A percentile compares a stretch with the other conserved stretches of the same genome.
Evolutionary conservation across 2,113 vertebrate species (phyloP).

Genomic region (Oophaga pumilio): DNA sequence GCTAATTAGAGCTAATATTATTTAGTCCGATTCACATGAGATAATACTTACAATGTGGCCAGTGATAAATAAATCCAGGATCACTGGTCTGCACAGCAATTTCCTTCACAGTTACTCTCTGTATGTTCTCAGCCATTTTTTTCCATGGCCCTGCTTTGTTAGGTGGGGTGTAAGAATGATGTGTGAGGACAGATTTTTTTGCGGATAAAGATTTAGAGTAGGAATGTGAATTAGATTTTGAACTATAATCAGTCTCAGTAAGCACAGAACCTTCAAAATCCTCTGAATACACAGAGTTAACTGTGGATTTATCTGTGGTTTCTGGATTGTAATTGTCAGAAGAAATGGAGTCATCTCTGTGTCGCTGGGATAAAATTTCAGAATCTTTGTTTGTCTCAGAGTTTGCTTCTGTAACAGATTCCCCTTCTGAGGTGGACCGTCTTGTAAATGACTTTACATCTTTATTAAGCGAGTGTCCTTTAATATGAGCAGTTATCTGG

Average conservation of each 20-base stretch:
- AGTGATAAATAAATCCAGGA: slow-evolving; percentile 56
- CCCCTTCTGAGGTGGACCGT: neutral
- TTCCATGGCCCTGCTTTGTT: neutral
- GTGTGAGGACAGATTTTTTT: neutral
- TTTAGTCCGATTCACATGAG: no score
- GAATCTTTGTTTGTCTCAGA: neutral
- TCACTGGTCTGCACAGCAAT: slow-evolving; percentile 76
- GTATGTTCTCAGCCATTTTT: accelerated
- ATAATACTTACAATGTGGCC: slow-evolving; percentile 73
- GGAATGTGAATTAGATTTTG: neutral
- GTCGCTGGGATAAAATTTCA: slow-evolving; percentile 75
- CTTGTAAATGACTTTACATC: neutral
- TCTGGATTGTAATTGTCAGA: neutral
- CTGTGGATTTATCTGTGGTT: neutral
- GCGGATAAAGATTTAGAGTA: neutral
- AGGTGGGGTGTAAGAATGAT: neutral
- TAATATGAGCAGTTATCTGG: neutral
- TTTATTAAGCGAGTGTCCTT: no score
- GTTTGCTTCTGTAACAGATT: neutral
- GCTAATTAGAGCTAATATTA: no score
- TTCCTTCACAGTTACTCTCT: slow-evolving; percentile 68
- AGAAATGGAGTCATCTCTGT: slow-evolving; percentile 44
- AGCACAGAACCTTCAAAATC: slow-evolving; percentile 65
- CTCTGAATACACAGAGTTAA: slow-evolving; percentile 64
- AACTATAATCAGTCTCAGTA: neutral